Percentiles rank a stretch among this genome's conserved stretches.
Evolutionary conservation across 2,888 invertebrate species (phyloP).

Genomic region (Apomyelois bistriatella): DNA sequence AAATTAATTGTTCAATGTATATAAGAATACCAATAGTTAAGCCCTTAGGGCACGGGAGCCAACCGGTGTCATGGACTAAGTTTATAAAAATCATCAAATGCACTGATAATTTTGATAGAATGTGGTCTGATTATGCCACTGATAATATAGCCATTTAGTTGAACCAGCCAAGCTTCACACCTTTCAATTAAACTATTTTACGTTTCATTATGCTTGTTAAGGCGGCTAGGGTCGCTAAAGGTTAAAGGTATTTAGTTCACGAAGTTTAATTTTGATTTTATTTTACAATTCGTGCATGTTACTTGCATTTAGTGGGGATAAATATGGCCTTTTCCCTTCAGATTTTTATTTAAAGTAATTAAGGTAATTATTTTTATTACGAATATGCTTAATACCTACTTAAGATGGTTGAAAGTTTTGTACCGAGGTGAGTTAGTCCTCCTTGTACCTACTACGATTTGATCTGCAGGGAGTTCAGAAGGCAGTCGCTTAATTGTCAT

Average conservation of each 20-base stretch:
- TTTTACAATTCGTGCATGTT: constrained; percentile 41
- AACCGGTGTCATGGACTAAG: too few species aligned
- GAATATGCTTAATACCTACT: too few species aligned
- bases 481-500: too few species aligned
- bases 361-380: too few species aligned
- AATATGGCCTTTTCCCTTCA: neutral
- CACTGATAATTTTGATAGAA: neutral
- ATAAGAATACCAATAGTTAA: too few species aligned
- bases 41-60: too few species aligned
- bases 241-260: constrained; percentile 57
- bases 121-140: neutral
- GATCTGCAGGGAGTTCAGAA: too few species aligned
- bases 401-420: too few species aligned
- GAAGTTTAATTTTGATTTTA: constrained; percentile 45
- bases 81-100: too few species aligned
- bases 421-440: too few species aligned
- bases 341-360: neutral
- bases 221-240: constrained; percentile 36
- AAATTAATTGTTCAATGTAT: too few species aligned
- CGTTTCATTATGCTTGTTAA: constrained; percentile 35
- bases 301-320: constrained; percentile 17
- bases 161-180: constrained; percentile 31
- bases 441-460: too few species aligned
- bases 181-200: constrained; percentile 63
- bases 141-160: neutral